Conservation (phyloP, 2,113 vertebrate species). For the Silurus meridionalis region DNA sequence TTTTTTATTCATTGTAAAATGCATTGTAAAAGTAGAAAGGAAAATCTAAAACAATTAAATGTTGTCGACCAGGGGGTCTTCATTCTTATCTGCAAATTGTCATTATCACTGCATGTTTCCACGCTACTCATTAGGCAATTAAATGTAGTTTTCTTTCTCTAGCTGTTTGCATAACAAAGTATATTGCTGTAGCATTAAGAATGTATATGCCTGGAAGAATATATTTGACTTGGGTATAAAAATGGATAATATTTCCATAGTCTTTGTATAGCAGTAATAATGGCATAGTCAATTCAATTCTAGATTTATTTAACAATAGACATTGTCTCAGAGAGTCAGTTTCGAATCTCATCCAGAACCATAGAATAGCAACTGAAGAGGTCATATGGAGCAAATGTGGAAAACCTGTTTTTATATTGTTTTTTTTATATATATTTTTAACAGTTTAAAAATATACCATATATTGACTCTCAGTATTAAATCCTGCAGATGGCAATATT, state of each 20-base stretch:
- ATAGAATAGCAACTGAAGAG: neutral
- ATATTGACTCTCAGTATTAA: neutral
- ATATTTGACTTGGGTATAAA: neutral
- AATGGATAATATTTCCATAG: neutral
- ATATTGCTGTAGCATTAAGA: neutral
- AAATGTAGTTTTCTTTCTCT: neutral
- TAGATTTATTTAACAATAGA: no score
- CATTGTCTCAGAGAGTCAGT: no score
- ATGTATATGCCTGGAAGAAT: neutral
- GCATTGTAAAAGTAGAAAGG: no score
- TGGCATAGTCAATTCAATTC: no score
- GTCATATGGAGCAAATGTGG: neutral
- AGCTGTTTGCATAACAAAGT: neutral
- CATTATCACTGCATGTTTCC: no score
- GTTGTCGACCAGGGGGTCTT: no score
- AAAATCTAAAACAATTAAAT: no score
- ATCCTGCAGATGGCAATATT: conserved; percentile 28
- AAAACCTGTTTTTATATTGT: no score
- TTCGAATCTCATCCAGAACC: neutral
- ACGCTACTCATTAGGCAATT: no score
- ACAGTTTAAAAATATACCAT: no score
- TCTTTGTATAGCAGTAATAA: neutral
- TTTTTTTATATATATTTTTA: no score
- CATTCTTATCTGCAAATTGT: no score
- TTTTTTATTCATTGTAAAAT: neutral